A percentile compares a stretch with the other conserved stretches of the same genome.
phyloP scores from a whole-genome alignment of 2,113 vertebrate genomes.

The Natator depressus region DNA sequence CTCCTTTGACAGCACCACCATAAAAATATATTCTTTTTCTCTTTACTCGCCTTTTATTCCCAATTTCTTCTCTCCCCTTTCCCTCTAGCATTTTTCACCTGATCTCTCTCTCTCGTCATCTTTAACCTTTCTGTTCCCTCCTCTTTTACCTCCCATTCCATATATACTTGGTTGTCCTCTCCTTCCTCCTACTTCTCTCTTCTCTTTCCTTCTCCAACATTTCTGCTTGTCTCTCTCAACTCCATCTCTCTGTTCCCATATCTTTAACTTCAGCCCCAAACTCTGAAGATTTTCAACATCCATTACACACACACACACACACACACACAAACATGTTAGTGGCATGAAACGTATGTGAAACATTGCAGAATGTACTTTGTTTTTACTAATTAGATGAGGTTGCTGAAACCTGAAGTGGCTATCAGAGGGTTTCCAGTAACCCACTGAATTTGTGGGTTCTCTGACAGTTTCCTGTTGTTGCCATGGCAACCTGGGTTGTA shows the following conservation, averaged over 20 bases:
- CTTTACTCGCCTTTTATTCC: background rate
- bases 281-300: background rate
- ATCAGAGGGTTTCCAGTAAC: background rate
- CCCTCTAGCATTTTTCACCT: background rate
- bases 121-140: background rate
- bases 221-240: background rate
- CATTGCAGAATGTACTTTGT: background rate
- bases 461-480: background rate
- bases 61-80: background rate
- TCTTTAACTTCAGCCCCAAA: background rate
- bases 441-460: background rate
- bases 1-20: slow-evolving; percentile 17
- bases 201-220: background rate
- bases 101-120: background rate
- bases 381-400: background rate
- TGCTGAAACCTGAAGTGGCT: background rate
- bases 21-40: slow-evolving; percentile 28
- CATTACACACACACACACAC: background rate
- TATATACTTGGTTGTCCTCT: background rate
- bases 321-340: background rate
- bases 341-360: background rate
- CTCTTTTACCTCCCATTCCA: background rate
- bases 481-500: background rate
- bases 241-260: background rate
- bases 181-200: background rate